Conservation (phyloP, 2,888 invertebrate genomes). For the Platycheirus albimanus region DNA sequence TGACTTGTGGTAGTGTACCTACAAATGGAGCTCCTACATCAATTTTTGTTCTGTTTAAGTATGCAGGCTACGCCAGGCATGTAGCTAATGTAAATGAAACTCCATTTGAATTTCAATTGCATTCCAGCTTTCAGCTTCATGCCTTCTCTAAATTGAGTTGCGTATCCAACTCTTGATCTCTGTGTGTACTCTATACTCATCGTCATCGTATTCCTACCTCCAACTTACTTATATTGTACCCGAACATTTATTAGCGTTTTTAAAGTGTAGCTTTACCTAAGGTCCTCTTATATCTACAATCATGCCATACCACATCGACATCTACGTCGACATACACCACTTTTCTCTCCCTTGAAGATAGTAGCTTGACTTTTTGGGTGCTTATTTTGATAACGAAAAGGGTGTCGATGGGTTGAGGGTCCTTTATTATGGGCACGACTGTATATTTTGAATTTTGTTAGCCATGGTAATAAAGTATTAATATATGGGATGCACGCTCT, state of each 20-base stretch:
- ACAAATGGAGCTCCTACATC: constrained; percentile 54
- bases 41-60: constrained; percentile 59
- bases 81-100: constrained; percentile 68
- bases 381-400: constrained; percentile 30
- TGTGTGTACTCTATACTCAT: constrained; percentile 18
- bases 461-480: constrained; percentile 16
- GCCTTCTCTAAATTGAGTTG: constrained; percentile 58
- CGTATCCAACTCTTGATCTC: constrained; percentile 63
- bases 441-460: constrained; percentile 18
- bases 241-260: constrained; percentile 62
- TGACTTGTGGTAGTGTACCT: constrained; percentile 64
- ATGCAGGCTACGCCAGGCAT: constrained; percentile 62
- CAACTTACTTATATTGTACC: constrained; percentile 34
- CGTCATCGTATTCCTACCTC: constrained; percentile 17
- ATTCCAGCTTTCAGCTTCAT: constrained; percentile 50
- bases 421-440: constrained; percentile 26
- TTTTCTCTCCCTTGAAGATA: neutral
- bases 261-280: constrained; percentile 28
- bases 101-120: constrained; percentile 70
- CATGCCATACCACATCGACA: constrained; percentile 1
- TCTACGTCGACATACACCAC: neutral
- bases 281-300: neutral
- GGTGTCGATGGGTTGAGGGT: constrained; percentile 12
- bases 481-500: constrained; percentile 21
- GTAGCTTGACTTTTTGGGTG: constrained; percentile 15